phyloP scores from a whole-genome alignment of 2,797 vertebrate species.

The Myripristis jacobus region DNA sequence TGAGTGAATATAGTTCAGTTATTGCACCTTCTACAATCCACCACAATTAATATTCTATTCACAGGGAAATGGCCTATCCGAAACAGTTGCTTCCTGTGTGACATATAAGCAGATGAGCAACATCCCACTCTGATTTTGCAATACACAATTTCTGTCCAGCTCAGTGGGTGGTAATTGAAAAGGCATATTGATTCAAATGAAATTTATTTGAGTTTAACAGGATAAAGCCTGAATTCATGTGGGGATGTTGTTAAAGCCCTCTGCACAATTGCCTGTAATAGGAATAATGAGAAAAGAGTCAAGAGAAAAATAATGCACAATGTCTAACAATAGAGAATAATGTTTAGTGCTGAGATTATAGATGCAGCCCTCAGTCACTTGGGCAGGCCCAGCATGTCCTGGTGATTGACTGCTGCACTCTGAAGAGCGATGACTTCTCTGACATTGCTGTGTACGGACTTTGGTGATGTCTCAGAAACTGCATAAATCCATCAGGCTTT shows the following conservation, averaged over 20 bases:
- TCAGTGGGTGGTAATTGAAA: constrained; percentile 28
- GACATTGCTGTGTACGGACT: constrained; percentile 68
- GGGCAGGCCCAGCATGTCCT: constrained; percentile 46
- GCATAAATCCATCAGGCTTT: constrained; percentile 54
- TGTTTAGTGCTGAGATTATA: constrained; percentile 23
- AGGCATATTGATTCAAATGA: constrained; percentile 18
- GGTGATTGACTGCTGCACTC: constrained; percentile 65
- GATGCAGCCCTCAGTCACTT: constrained; percentile 34
- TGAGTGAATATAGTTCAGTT: constrained; percentile 33
- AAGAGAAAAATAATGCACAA: not conserved
- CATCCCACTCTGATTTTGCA: constrained; percentile 23
- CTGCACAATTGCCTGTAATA: not conserved
- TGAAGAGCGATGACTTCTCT: constrained; percentile 65
- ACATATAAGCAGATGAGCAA: constrained; percentile 37
- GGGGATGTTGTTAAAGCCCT: not conserved
- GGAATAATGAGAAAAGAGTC: not conserved
- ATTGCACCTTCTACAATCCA: constrained; percentile 15
- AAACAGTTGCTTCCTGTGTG: constrained; percentile 16
- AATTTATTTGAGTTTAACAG: constrained; percentile 32
- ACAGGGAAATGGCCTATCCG: constrained; percentile 23
- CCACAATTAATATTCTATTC: constrained; percentile 9
- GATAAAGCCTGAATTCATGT: constrained; percentile 10
- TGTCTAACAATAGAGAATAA: constrained; percentile 3
- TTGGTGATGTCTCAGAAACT: constrained; percentile 55
- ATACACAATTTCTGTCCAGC: constrained; percentile 31